These are phyloP conservation scores for Nycticebus coucang DNA, from an alignment of 2,113 vertebrate genomes.

Conservation along the genomic window DNA sequence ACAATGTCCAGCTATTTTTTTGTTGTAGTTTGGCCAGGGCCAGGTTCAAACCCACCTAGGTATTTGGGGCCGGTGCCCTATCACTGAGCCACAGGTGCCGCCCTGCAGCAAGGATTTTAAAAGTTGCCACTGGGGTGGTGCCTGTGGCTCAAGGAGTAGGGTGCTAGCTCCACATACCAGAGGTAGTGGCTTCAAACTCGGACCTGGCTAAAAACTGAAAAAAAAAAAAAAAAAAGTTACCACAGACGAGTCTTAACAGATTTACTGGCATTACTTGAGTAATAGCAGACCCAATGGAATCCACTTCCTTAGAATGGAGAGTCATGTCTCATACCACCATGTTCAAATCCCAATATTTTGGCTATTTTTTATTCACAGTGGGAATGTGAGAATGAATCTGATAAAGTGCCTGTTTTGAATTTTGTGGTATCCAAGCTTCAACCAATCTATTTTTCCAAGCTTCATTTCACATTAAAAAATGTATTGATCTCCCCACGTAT, in stretches of 20 bases:
- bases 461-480: slow-evolving; percentile 57
- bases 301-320: background rate
- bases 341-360: background rate
- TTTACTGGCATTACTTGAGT: background rate
- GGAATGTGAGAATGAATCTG: slow-evolving; percentile 16
- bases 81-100: too few relatives aligned
- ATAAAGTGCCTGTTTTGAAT: slow-evolving; percentile 21
- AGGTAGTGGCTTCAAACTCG: too few relatives aligned
- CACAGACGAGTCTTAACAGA: background rate
- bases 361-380: background rate
- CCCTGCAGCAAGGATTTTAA: too few relatives aligned
- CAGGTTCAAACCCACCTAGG: too few relatives aligned
- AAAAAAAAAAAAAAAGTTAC: background rate
- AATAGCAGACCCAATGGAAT: background rate
- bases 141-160: too few relatives aligned
- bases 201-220: too few relatives aligned
- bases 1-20: too few relatives aligned
- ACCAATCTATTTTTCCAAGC: slow-evolving; percentile 26
- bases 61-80: too few relatives aligned
- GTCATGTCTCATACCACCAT: background rate
- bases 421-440: background rate
- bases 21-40: too few relatives aligned
- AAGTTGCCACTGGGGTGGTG: too few relatives aligned
- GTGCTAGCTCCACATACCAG: too few relatives aligned
- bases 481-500: background rate